Base-by-base conservation (phyloP, 2,888 invertebrate species). In the Xylota segnis region DNA sequence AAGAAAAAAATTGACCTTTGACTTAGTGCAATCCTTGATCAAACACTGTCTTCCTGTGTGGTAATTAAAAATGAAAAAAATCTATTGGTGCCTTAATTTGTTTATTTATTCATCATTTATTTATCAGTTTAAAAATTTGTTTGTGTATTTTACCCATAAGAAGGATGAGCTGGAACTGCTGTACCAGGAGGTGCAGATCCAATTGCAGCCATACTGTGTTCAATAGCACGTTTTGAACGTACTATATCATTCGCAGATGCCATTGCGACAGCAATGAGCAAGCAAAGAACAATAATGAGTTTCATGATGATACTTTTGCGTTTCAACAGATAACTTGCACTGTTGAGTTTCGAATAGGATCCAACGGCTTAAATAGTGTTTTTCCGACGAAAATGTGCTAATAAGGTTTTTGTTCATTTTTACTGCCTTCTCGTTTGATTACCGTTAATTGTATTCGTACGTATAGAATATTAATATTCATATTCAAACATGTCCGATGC, bases 331-430 rank as follows among this genome's bases (percentile, higher is more conserved):
- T 5, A 18, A 50, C 18, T 65, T 50, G 4, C 34, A 58, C 58
- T 58, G 58, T 16, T 18, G 32, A 37, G n/a, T 9, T 16, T 58
- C 58, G 4, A 16, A 5, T 37, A 37, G 18, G 7, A 50, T 34
- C 9, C 50, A 7, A 7, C 65, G 16, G n/a, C 50, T 50, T 65
- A 65, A 65, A 65, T 65, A 65, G 34, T 43, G 14, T 6, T 43
- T 43, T 14, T 14, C 5, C 2, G n/a, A 0, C n/a, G 5, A n/a
- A n/a, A 43, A 43, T 14, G 43, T 43, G 43, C 43, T 43, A 43
- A 43, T 14, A 14, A 14, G 43, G 14, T 43, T 43, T 43, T 5
- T 14, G 14, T 43, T 43, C 14, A 43, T 5, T 14, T 14, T 43
- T 1, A 6, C 0, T 43, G 43, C 6, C 14, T 43, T 43, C 43